Base-by-base conservation (phyloP, 2,888 invertebrate genomes). In the Eristalinus aeneus region DNA sequence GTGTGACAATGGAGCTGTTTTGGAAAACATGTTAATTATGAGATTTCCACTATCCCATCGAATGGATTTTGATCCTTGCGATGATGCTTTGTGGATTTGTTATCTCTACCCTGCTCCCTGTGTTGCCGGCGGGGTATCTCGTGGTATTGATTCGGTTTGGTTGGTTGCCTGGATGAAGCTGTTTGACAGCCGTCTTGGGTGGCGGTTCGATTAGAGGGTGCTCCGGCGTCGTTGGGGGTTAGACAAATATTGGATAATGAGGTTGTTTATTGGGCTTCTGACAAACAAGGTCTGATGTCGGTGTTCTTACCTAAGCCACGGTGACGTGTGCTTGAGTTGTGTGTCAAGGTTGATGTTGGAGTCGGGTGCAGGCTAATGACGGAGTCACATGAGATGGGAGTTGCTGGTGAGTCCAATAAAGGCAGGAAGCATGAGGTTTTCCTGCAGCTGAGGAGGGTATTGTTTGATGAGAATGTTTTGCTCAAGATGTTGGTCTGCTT, bases 11-110 rank as follows among this genome's bases (percentile, higher is more conserved):
- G 60, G 32, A 60, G 69, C 16, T 58, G 75, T 80, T 67, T 72
- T 63, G 36, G 53, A 72, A 76, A 85, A 85, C 80, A 80, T 76
- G 80, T 85, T 85, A 85, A 85, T 81, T 80, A 81, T 81, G 68
- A 60, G 85, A 81, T 85, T 54, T 69, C 20, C 53, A 74, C 61
- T 75, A 58, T 72, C 46, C 68, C 67, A 56, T 77, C 69, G 54
- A 71, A 78, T 84, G 61, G 60, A 78, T 84, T 71, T 74, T 71
- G 68, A 85, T 85, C 53, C 80, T 54, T 69, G 73, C 58, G 73
- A 83, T 73, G 67, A 58, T 74, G 74, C 39, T 56, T 54, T 56
- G 65, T 68, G 80, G 85, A 85, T 81, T 85, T 46, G 46, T 20
- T 46, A 16, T 16, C 46, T 6, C 8, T 16, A 5, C 46, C 46